Percentiles rank a stretch among this genome's conserved stretches.
These are phyloP conservation scores for Onychomys torridus DNA, from an alignment of 2,797 vertebrate genomes.

Conservation along the genomic window DNA sequence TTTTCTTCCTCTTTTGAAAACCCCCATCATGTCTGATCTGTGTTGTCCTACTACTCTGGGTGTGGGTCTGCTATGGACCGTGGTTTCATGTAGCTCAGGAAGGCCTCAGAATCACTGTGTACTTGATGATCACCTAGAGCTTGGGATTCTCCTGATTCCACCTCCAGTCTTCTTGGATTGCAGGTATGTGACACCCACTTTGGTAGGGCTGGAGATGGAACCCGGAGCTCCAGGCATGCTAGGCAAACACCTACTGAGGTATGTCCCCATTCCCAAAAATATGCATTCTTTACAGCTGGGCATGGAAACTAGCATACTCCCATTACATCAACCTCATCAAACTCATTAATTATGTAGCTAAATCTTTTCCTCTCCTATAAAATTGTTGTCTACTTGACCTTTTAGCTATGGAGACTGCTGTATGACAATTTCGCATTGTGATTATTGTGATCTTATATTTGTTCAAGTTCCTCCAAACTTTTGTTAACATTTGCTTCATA, in stretches of 20 bases:
- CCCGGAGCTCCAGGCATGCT: neutral
- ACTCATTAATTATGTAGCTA: neutral
- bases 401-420: neutral
- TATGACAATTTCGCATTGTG: neutral
- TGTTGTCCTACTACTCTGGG: neutral
- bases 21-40: neutral
- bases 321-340: neutral
- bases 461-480: neutral
- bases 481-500: constrained; percentile 7
- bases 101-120: neutral
- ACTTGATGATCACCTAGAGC: neutral
- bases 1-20: neutral
- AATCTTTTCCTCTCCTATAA: neutral
- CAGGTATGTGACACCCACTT: too few species aligned
- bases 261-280: neutral
- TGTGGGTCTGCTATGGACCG: neutral
- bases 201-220: neutral
- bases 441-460: neutral
- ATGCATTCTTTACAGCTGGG: neutral
- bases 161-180: neutral
- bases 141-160: neutral
- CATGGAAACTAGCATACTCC: neutral
- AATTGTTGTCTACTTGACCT: neutral
- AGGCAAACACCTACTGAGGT: neutral
- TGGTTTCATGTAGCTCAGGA: neutral